These are phyloP conservation scores for Drosophila stalkeri DNA, from an alignment of 2,888 invertebrate genomes.

Conservation along the genomic window DNA sequence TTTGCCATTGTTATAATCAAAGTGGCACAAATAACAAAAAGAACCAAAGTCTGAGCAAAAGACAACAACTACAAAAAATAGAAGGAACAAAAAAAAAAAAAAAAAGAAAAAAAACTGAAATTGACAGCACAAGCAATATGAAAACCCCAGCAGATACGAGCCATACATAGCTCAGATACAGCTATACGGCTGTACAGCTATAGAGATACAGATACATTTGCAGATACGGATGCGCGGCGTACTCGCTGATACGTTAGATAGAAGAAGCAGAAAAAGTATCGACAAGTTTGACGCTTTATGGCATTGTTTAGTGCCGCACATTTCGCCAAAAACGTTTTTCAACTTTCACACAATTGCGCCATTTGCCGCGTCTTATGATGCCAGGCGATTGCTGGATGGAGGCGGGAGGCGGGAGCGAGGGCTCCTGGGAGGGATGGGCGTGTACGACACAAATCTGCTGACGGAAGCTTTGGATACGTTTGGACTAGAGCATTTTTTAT, in stretches of 20 bases:
- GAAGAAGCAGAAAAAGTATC: conserved; percentile 61
- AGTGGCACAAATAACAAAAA: conserved; percentile 75
- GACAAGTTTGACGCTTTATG: conserved; percentile 82
- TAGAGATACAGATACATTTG: conserved; percentile 36
- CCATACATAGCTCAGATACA: conserved; percentile 42
- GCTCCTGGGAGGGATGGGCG: conserved; percentile 3
- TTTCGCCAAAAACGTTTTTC: conserved; percentile 81
- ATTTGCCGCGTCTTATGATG: conserved; percentile 73
- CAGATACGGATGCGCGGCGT: conserved; percentile 32
- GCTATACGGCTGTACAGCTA: conserved; percentile 25
- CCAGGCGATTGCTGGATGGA: conserved; percentile 12
- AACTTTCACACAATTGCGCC: conserved; percentile 82
- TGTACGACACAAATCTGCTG: conserved; percentile 73
- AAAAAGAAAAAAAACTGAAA: conserved; percentile 42
- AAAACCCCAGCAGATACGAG: conserved; percentile 36
- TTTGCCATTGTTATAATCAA: conserved; percentile 77
- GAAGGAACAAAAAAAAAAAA: conserved; percentile 39
- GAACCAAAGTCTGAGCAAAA: conserved; percentile 39
- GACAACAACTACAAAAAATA: conserved; percentile 26
- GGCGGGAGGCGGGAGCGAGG: neutral
- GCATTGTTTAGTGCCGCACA: conserved; percentile 81
- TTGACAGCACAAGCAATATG: conserved; percentile 51
- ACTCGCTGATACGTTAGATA: conserved; percentile 31
- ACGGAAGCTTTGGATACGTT: conserved; percentile 72
- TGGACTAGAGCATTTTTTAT: conserved; percentile 71